A percentile compares a stretch with the other conserved stretches of the same genome.
Evolutionary conservation across 92 coral and sea anemone species (phyloP).

Genomic region (Chrysogorgia sp.): DNA sequence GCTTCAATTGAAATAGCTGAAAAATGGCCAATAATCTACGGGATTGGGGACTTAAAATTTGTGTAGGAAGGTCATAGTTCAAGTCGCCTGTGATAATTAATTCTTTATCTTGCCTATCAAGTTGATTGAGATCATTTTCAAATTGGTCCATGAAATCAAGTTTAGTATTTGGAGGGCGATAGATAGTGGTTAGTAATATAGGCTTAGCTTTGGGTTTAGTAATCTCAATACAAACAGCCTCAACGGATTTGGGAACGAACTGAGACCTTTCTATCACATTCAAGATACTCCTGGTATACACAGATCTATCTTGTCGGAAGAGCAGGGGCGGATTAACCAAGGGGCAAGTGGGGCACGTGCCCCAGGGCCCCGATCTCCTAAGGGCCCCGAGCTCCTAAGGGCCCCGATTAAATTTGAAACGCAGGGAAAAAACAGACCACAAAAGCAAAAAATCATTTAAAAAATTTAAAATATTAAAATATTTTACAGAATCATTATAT

Average conservation of each 20-base stretch:
- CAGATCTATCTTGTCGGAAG: conserved; percentile 37
- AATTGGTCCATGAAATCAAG: conserved; percentile 42
- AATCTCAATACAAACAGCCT: conserved; percentile 56
- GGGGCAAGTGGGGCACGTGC: too few relatives aligned
- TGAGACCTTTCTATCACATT: conserved; percentile 25
- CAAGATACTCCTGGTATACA: conserved; percentile 44
- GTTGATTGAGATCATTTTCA: conserved; percentile 21
- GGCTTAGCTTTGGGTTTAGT: conserved; percentile 52
- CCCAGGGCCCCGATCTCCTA: too few relatives aligned
- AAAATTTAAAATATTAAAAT: too few relatives aligned
- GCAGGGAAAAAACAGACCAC: too few relatives aligned
- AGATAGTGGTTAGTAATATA: conserved; percentile 54
- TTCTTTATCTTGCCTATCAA: conserved; percentile 54
- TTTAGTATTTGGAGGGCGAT: conserved; percentile 55
- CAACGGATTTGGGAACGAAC: conserved; percentile 17
- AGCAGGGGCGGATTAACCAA: too few relatives aligned
- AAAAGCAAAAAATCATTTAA: too few relatives aligned
- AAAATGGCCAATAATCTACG: conserved; percentile 8
- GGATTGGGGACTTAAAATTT: conserved; percentile 12
- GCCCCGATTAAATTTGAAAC: too few relatives aligned
- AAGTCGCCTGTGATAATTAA: conserved; percentile 52
- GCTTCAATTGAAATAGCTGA: conserved; percentile 17
- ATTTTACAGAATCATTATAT: too few relatives aligned
- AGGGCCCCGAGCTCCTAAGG: too few relatives aligned
- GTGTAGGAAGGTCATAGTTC: conserved; percentile 45